These are phyloP conservation scores for Nothura maculosa DNA, from an alignment of 2,797 vertebrate genomes.

Conservation along the genomic window DNA sequence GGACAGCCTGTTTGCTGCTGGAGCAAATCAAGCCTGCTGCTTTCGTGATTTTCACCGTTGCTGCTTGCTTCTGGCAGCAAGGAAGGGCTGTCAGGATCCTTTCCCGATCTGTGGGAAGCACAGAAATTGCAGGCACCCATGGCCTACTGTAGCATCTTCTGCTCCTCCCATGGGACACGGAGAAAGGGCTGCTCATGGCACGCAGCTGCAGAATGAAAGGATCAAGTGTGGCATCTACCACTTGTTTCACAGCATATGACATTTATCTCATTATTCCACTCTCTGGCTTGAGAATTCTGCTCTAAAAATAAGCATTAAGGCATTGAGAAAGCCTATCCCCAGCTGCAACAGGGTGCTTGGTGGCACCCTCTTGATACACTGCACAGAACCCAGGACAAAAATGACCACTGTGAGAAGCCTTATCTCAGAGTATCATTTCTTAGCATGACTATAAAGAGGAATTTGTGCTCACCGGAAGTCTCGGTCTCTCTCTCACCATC, in stretches of 20 bases:
- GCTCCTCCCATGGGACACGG: background rate
- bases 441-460: slow-evolving; percentile 32
- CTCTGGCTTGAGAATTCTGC: background rate
- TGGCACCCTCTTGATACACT: background rate
- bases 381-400: slow-evolving; percentile 1
- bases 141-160: background rate
- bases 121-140: background rate
- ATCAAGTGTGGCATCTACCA: slow-evolving; percentile 29
- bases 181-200: background rate
- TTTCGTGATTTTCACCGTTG: background rate
- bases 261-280: background rate
- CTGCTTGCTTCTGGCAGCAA: background rate
- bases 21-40: background rate
- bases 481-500: background rate
- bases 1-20: background rate
- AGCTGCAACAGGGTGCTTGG: background rate
- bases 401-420: slow-evolving; percentile 21
- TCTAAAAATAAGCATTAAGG: slow-evolving; percentile 15
- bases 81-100: background rate
- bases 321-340: background rate
- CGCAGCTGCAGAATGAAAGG: slow-evolving; percentile 20
- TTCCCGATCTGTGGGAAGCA: background rate
- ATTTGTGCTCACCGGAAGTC: background rate
- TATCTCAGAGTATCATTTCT: background rate
- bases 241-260: background rate